Percentiles rank a stretch among this genome's conserved stretches.
phyloP scores from a whole-genome alignment of 2,888 invertebrate species.

The Elgonia sp. region DNA sequence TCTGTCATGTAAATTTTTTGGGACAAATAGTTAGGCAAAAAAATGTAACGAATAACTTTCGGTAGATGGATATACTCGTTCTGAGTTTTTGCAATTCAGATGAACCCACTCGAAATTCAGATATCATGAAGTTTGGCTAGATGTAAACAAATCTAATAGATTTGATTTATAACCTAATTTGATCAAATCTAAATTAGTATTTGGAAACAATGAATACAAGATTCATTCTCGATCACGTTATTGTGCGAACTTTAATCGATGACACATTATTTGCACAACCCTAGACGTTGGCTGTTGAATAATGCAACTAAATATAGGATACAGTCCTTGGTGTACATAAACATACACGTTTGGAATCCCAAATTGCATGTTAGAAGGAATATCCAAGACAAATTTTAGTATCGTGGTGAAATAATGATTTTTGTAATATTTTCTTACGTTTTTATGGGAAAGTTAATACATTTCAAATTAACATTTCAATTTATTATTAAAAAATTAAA shows the following conservation, averaged over 20 bases:
- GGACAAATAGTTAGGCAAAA: too few relatives aligned
- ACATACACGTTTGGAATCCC: constrained; percentile 5
- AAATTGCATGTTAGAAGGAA: not conserved
- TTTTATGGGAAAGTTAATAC: not conserved
- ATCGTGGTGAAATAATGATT: not conserved
- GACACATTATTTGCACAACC: not conserved
- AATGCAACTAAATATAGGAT: constrained; percentile 8
- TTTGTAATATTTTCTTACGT: not conserved
- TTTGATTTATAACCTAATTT: not conserved
- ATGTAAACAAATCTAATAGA: not conserved
- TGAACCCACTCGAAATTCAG: not conserved
- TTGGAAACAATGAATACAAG: not conserved
- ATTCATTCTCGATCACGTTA: not conserved
- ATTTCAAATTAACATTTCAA: too few relatives aligned
- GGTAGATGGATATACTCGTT: too few relatives aligned
- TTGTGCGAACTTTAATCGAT: not conserved
- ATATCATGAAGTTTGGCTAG: not conserved
- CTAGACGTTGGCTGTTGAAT: not conserved
- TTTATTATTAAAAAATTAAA: too few relatives aligned
- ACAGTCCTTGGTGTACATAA: not conserved
- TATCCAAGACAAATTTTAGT: not conserved
- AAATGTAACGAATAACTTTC: too few relatives aligned
- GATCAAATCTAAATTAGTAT: constrained; percentile 3
- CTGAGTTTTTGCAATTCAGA: not conserved
- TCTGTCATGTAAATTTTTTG: too few relatives aligned